These are phyloP conservation scores for Patella depressa DNA, from an alignment of 2,888 invertebrate genomes.

Conservation along the genomic window DNA sequence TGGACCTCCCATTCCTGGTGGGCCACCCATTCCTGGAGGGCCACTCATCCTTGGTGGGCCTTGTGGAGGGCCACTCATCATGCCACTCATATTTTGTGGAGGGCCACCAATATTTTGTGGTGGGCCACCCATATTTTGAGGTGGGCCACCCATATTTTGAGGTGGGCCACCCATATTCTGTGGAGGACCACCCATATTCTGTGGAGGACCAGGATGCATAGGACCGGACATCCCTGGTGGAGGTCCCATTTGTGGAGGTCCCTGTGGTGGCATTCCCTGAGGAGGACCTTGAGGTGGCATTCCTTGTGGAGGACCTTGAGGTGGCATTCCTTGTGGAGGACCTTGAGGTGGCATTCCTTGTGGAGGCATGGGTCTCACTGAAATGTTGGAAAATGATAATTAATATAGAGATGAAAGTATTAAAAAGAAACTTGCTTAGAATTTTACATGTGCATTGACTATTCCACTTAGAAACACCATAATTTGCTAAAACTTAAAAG, in stretches of 20 bases:
- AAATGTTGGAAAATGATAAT: background rate
- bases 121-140: conserved; percentile 24
- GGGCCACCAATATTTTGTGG: background rate
- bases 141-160: conserved; percentile 19
- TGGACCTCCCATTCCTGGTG: background rate
- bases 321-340: background rate
- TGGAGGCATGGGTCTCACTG: conserved; percentile 27
- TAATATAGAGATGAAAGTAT: too few species aligned
- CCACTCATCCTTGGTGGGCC: conserved; percentile 16
- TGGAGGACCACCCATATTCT: background rate
- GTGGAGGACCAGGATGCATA: conserved; percentile 21
- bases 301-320: conserved; percentile 13
- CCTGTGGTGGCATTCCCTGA: background rate
- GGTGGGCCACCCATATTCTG: conserved; percentile 1
- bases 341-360: conserved; percentile 19
- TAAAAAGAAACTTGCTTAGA: background rate
- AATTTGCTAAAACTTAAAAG: conserved; percentile 29
- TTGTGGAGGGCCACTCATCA: conserved; percentile 17
- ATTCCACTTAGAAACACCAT: conserved; percentile 27
- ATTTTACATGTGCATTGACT: background rate
- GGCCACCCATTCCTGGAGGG: conserved; percentile 5
- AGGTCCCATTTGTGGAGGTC: conserved; percentile 15
- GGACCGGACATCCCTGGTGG: conserved; percentile 12
- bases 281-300: conserved; percentile 14
- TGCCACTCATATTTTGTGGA: conserved; percentile 3